Conservation (phyloP, 2,113 vertebrate species). For the Erythrocercus mccallii region DNA sequence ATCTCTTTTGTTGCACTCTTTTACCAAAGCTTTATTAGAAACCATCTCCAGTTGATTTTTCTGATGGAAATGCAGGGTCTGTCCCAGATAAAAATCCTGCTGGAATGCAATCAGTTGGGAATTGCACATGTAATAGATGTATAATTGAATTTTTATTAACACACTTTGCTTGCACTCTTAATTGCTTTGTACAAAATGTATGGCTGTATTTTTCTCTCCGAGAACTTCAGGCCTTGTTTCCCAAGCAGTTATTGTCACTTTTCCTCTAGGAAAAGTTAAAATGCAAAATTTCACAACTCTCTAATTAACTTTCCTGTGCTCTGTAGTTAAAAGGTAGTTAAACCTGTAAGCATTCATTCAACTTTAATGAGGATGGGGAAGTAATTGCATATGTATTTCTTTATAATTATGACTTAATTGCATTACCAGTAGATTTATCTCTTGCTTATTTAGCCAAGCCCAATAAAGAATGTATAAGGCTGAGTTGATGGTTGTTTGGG, state of each 20-base stretch:
- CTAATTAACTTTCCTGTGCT: slow-evolving; percentile 41
- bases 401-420: slow-evolving; percentile 61
- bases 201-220: neutral
- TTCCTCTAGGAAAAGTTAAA: neutral
- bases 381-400: slow-evolving; percentile 62
- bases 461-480: neutral
- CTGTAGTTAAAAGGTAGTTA: slow-evolving; percentile 63
- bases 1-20: neutral
- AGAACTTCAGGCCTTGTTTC: neutral
- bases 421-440: slow-evolving; percentile 40
- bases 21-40: neutral
- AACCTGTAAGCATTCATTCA: slow-evolving; percentile 48
- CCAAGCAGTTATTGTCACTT: neutral
- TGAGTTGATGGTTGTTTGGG: neutral
- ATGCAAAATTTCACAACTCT: neutral
- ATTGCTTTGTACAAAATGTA: neutral
- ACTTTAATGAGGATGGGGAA: slow-evolving; percentile 47
- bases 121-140: neutral
- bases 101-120: neutral
- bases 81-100: neutral
- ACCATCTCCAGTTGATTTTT: neutral
- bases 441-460: slow-evolving; percentile 43
- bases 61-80: neutral
- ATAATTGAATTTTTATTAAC: slow-evolving; percentile 28
- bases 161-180: neutral